These are phyloP conservation scores for Amphiduros pacificus DNA, from an alignment of 2,888 invertebrate species.

Conservation along the genomic window DNA sequence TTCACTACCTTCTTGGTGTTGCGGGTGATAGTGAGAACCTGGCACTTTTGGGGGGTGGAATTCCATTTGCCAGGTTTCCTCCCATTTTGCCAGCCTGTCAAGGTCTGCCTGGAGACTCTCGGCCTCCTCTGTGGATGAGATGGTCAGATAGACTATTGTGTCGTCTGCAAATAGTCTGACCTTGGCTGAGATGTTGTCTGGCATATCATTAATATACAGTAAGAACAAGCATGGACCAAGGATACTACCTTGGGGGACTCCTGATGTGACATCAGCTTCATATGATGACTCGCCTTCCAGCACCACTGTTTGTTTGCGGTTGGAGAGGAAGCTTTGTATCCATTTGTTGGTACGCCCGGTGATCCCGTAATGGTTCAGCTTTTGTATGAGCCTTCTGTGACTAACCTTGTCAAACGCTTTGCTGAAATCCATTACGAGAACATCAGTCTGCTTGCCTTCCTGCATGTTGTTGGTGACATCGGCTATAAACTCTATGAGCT, in stretches of 20 bases:
- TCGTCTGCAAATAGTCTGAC: neutral
- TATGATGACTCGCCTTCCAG: neutral
- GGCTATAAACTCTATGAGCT: too few relatives aligned
- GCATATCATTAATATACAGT: neutral
- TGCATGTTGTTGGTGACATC: too few relatives aligned
- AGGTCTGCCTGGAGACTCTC: neutral
- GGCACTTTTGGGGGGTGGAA: slow-evolving; percentile 17
- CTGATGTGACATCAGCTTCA: neutral
- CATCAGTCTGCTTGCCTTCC: too few relatives aligned
- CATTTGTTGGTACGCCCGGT: too few relatives aligned
- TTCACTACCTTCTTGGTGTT: too few relatives aligned
- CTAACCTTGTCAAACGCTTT: too few relatives aligned
- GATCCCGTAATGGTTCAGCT: too few relatives aligned
- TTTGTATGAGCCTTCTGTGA: too few relatives aligned
- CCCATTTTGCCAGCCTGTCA: slow-evolving; percentile 7
- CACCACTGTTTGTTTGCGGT: neutral
- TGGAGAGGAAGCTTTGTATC: too few relatives aligned
- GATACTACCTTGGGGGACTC: neutral
- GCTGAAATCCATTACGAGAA: too few relatives aligned
- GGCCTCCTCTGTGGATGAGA: neutral
- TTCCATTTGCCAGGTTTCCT: slow-evolving; percentile 10
- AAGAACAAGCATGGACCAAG: neutral
- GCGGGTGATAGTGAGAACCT: slow-evolving; percentile 6
- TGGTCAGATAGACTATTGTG: neutral
- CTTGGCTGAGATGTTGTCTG: neutral